A percentile compares a stretch with the other conserved stretches of the same genome.
Conservation (phyloP, 2,888 invertebrate species). For the Stictocephala bisonia region DNA sequence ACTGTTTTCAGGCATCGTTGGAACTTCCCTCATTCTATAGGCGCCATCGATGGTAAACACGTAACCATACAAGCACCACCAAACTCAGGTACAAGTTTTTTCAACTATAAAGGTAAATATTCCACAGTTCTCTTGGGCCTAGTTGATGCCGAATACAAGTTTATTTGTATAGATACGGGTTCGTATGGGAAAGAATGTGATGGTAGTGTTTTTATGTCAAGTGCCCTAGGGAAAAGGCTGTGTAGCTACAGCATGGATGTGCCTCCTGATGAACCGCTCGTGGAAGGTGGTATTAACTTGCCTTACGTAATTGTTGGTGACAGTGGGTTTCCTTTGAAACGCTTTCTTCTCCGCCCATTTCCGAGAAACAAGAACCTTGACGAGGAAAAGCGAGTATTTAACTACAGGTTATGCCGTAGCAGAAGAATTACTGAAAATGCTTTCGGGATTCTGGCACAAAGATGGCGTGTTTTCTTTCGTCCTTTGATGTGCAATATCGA, state of each 20-base stretch:
- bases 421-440: slow-evolving; percentile 43
- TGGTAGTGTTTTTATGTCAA: slow-evolving; percentile 46
- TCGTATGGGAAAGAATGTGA: slow-evolving; percentile 50
- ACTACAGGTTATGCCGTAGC: slow-evolving; percentile 37
- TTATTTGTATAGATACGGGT: slow-evolving; percentile 4
- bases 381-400: slow-evolving; percentile 39
- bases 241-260: no score
- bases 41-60: no score
- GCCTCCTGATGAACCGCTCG: no score
- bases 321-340: no score
- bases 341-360: slow-evolving; percentile 44
- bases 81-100: not conserved
- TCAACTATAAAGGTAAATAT: slow-evolving; percentile 5
- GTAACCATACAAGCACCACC: no score
- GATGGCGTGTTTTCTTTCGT: slow-evolving; percentile 11
- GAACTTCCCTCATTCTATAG: not conserved
- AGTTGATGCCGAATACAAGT: slow-evolving; percentile 51
- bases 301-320: slow-evolving; percentile 46
- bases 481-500: slow-evolving; percentile 15
- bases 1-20: not conserved
- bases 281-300: not conserved
- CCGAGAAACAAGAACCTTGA: slow-evolving; percentile 23
- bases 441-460: slow-evolving; percentile 38
- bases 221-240: not conserved
- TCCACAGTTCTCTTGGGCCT: slow-evolving; percentile 43